Evolutionary conservation across 2,113 vertebrate species (phyloP).

Genomic region (Varanus salvator): DNA sequence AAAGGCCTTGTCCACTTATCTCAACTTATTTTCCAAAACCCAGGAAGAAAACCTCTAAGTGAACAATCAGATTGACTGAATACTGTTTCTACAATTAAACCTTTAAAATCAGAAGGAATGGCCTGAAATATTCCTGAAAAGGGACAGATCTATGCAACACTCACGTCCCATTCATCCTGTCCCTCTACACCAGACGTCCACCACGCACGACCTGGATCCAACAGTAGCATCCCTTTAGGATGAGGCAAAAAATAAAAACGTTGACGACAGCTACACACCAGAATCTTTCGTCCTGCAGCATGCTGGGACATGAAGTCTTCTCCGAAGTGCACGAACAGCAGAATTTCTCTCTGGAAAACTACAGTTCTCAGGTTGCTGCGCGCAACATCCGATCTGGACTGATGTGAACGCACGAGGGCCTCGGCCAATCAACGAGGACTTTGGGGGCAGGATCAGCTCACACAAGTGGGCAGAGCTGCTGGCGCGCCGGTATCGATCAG

Average conservation of each 20-base stretch:
- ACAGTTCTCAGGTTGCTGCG: neutral
- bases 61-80: too few species aligned
- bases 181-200: neutral
- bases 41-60: neutral
- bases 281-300: neutral
- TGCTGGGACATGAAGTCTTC: neutral
- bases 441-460: neutral
- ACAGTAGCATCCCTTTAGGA: neutral
- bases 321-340: rapidly evolving
- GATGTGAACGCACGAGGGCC: neutral
- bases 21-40: neutral
- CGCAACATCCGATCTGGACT: slow-evolving; percentile 16
- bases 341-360: neutral
- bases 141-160: neutral
- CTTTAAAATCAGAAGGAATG: too few species aligned
- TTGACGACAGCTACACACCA: neutral
- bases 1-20: neutral
- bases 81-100: too few species aligned
- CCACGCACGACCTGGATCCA: neutral
- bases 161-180: slow-evolving; percentile 11
- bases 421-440: neutral
- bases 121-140: too few species aligned
- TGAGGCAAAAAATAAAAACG: neutral
- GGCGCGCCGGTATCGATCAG: neutral
- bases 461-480: too few species aligned